Base-by-base conservation (phyloP, 2,113 vertebrate genomes). In the Pyrgilauda ruficollis region DNA sequence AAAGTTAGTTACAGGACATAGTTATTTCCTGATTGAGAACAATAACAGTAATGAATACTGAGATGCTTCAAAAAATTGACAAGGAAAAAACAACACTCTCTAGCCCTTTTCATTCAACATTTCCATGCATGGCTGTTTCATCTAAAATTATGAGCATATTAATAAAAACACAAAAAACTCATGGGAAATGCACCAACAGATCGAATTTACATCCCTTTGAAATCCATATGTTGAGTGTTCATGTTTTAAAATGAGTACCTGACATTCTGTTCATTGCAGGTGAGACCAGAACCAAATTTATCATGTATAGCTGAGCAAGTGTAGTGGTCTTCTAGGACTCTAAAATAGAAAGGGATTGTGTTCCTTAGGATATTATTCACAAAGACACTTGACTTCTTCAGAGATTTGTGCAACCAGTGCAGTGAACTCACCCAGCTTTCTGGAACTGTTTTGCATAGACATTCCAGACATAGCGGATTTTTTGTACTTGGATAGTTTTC, bases 391-490 rank as follows among this genome's bases (percentile, higher is more conserved):
- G 50, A 66, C 49, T 70, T 82, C 49, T 70, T 82, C 46, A n/a
- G 13, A 52, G 18, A 68, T 24, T 66, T 62, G 28, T 62, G 22
- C 16, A 84, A 84, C 23, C 33, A 26, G 18, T 22, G 35, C 33
- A 73, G 14, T 47, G 53, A 91, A 98, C 98, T 97, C 97, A 98
- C 98, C 98, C 98, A 68, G 92, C 89, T 92, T 98, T 98, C 89
- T 97, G 97, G 74, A 98, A 98, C 41, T 95, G 73, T 50, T 97
- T 97, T 94, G 95, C 96, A 41, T 52, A 86, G 64, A 94, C 87
- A 93, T 98, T 97, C 98, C 98, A 98, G 88, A 98, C 95, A 66
- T 98, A 98, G 37, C 96, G 96, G 92, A 98, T 97, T 94, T 98
- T 98, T 96, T 98, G 98, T 37, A 98, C 97, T 78, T 98, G 96